phyloP scores from a whole-genome alignment of 2,888 invertebrate genomes.

The Aplocera efformata region DNA sequence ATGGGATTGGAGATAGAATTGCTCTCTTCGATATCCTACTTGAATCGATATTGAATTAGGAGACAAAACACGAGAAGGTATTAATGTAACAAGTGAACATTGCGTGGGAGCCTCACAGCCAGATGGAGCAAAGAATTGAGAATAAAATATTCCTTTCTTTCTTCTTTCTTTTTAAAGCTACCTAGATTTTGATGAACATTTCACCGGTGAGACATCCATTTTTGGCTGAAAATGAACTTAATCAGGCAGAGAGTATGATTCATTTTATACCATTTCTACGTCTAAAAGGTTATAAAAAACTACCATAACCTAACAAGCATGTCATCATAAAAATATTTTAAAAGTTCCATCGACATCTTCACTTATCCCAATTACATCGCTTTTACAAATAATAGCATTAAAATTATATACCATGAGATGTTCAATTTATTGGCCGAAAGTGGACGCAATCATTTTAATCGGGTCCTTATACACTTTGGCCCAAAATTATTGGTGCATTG shows the following conservation, averaged over 20 bases:
- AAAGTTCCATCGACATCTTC: constrained; percentile 22
- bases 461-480: constrained; percentile 55
- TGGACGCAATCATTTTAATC: constrained; percentile 66
- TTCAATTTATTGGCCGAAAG: constrained; percentile 65
- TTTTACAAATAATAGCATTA: constrained; percentile 65
- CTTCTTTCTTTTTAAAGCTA: too few species aligned
- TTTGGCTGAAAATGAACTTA: too few species aligned
- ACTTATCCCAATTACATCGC: constrained; percentile 51
- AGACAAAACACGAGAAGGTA: too few species aligned
- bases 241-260: too few species aligned
- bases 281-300: too few species aligned
- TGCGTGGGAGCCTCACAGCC: too few species aligned
- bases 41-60: constrained; percentile 4
- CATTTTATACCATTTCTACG: too few species aligned
- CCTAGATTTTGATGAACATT: too few species aligned
- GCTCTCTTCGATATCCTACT: constrained; percentile 7
- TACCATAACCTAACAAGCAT: constrained; percentile 3
- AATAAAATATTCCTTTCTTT: too few species aligned
- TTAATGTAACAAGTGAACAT: too few species aligned
- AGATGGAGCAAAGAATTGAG: too few species aligned
- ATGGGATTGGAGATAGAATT: constrained; percentile 20
- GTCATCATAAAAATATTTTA: constrained; percentile 16
- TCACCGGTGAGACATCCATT: too few species aligned
- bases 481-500: constrained; percentile 60
- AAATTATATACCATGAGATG: constrained; percentile 64